Evolutionary conservation across 2,888 invertebrate genomes (phyloP), one percentile per base, ranked within the genome.

Genomic region (Phragmatobia fuliginosa): DNA sequence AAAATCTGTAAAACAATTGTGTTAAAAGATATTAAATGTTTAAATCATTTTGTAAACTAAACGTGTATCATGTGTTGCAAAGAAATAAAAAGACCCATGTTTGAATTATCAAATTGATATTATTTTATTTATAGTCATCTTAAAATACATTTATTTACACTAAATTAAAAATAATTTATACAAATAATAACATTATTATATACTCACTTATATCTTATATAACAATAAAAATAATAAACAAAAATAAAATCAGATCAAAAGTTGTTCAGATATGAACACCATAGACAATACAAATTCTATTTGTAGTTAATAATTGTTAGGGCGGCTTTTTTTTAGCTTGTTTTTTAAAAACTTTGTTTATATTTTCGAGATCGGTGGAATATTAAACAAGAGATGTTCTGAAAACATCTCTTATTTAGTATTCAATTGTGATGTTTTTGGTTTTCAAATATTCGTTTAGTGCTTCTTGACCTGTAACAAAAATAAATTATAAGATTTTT

Each of bases 371-470:
- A 25, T 52, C 52, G 25, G 28, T 56, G 28, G 11, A 56, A 56
- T 16, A 25, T n/a, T n/a, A n/a, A n/a, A n/a, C n/a, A n/a, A n/a
- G n/a, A n/a, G n/a, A n/a, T n/a, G n/a, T n/a, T n/a, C n/a, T n/a
- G n/a, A n/a, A n/a, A n/a, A n/a, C n/a, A n/a, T 56, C 28, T 56
- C 28, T 28, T 52, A 11, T 36, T 71, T 91, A 98, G 94, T 99
- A 99, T 95, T 99, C 99, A 81, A 99, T 96, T 16, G 99, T 99
- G 52, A 99, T 96, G 81, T 98, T 98, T 94, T 99, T 99, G 1
- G 98, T 99, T 91, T 98, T 98, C 75, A 99, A 96, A 91, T 99
- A 99, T 93, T 99, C 99, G 89, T 98, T 98, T 56, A 99, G 95
- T 0, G 99, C 97, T 63, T 99, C 99, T 93, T 98, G 97, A 72